phyloP scores from a whole-genome alignment of 2,888 invertebrate species.

The Agonum fuliginosum region DNA sequence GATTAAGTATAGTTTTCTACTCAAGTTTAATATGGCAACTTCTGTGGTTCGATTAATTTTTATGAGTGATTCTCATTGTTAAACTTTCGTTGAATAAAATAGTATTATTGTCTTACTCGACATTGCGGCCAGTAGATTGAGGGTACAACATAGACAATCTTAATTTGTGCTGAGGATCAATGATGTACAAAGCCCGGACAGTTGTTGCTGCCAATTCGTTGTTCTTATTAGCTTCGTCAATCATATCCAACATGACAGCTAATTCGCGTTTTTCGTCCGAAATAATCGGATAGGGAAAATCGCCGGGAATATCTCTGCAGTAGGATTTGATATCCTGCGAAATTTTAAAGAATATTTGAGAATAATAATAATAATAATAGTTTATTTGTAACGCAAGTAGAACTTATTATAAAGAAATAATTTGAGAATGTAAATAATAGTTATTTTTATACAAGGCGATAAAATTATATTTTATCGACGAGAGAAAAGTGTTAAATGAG shows the following conservation, averaged over 20 bases:
- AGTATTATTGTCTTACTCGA: constrained; percentile 78
- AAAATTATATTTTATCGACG: too few relatives aligned
- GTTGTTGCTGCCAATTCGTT: constrained; percentile 81
- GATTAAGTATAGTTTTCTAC: too few relatives aligned
- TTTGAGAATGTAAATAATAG: too few relatives aligned
- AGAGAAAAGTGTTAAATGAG: too few relatives aligned
- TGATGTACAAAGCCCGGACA: constrained; percentile 85
- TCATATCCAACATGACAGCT: constrained; percentile 85
- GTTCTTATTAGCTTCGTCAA: constrained; percentile 83
- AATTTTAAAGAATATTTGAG: too few relatives aligned
- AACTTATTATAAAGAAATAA: too few relatives aligned
- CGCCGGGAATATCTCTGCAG: constrained; percentile 81
- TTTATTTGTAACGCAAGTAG: too few relatives aligned
- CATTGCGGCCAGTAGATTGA: constrained; percentile 89
- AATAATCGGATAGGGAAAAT: constrained; percentile 89
- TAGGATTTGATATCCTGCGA: constrained; percentile 81
- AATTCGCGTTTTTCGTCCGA: constrained; percentile 83
- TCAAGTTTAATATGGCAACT: too few relatives aligned
- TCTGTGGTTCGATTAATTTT: too few relatives aligned
- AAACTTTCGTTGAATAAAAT: background rate
- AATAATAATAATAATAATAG: too few relatives aligned
- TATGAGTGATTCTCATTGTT: too few relatives aligned
- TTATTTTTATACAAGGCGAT: too few relatives aligned
- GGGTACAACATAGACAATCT: constrained; percentile 90
- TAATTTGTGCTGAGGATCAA: constrained; percentile 86